Conservation (phyloP, 2,888 invertebrate genomes). For the Andrena bucephala region DNA sequence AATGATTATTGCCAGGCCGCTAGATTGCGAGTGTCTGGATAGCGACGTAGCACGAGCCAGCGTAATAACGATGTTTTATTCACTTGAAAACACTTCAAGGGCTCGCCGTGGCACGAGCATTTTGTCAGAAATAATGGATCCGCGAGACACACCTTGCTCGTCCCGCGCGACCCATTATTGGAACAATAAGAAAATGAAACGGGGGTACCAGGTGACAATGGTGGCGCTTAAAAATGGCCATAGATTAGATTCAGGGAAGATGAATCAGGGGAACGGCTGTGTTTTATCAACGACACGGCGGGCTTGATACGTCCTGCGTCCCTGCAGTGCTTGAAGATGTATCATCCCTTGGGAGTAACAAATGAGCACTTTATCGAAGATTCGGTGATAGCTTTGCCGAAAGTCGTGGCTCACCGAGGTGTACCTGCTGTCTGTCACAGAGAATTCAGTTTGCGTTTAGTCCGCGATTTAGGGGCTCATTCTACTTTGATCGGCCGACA, state of each 20-base stretch:
- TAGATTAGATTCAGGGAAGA: neutral
- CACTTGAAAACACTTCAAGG: constrained; percentile 33
- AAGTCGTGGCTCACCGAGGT: too few relatives aligned
- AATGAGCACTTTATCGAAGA: too few relatives aligned
- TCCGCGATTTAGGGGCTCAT: neutral
- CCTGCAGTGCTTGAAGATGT: neutral
- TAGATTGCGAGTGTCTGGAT: constrained; percentile 52
- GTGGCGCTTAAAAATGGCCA: constrained; percentile 15
- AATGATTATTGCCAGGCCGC: constrained; percentile 66
- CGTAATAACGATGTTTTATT: constrained; percentile 56
- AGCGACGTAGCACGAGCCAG: constrained; percentile 14
- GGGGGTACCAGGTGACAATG: neutral
- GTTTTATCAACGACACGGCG: neutral
- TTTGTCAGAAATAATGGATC: constrained; percentile 41
- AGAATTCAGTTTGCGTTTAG: neutral
- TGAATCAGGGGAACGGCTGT: neutral
- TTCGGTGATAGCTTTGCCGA: too few relatives aligned
- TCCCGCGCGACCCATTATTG: neutral
- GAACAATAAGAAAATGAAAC: constrained; percentile 9
- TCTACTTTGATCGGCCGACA: too few relatives aligned
- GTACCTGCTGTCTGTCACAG: neutral
- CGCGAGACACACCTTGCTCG: neutral
- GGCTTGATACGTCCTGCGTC: neutral
- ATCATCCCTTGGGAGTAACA: too few relatives aligned
- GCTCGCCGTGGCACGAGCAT: constrained; percentile 2